These are phyloP conservation scores for Nephrotoma guestfalica DNA, from an alignment of 2,888 invertebrate species.

Conservation along the genomic window DNA sequence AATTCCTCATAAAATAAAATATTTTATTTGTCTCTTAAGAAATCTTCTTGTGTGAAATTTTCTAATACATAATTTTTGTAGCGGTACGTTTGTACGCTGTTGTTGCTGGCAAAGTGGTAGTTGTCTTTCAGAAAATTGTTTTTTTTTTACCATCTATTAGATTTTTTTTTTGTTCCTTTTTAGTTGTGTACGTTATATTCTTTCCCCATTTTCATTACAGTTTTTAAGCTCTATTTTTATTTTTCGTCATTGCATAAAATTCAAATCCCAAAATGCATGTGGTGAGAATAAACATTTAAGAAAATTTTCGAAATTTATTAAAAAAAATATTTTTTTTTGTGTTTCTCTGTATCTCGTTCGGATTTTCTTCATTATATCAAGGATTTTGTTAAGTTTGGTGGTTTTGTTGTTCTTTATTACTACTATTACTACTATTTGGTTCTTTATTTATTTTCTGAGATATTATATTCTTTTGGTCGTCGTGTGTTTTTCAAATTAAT, in stretches of 20 bases:
- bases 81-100: background rate
- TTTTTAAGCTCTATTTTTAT: background rate
- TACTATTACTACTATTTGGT: background rate
- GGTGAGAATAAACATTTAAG: slow-evolving; percentile 1
- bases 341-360: background rate
- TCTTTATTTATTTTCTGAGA: background rate
- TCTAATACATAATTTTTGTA: background rate
- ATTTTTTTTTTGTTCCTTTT: background rate
- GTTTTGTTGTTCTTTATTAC: background rate
- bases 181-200: background rate
- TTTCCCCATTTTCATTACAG: background rate
- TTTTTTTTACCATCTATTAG: background rate
- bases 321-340: background rate
- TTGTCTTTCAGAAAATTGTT: slow-evolving; percentile 1
- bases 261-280: slow-evolving; percentile 4
- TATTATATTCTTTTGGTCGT: background rate
- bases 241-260: slow-evolving; percentile 2
- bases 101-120: background rate
- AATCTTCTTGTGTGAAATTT: slow-evolving; percentile 2
- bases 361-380: background rate
- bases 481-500: background rate
- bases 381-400: background rate
- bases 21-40: slow-evolving; percentile 2
- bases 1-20: background rate
- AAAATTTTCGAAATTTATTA: background rate